These are phyloP conservation scores for Indicator maculatus DNA, from an alignment of 2,113 vertebrate species.

Conservation along the genomic window DNA sequence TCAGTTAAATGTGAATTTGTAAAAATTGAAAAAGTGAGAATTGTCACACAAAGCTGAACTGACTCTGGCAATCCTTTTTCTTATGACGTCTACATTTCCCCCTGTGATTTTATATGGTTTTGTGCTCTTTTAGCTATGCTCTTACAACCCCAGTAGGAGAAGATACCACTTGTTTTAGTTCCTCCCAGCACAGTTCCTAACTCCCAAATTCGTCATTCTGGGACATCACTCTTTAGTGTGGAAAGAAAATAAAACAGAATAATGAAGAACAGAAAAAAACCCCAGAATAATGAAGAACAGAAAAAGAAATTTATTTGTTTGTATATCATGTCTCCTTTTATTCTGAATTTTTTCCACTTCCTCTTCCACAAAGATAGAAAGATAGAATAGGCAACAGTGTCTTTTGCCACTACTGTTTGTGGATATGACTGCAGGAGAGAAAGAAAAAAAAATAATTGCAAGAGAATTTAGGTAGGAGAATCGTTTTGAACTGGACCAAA, in stretches of 20 bases:
- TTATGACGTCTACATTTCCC: neutral
- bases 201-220: neutral
- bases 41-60: neutral
- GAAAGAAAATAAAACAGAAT: neutral
- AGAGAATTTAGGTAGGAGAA: neutral
- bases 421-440: neutral
- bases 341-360: neutral
- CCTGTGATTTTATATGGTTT: neutral
- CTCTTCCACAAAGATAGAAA: neutral
- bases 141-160: neutral
- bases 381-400: neutral
- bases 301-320: neutral
- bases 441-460: neutral
- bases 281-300: too few species aligned
- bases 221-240: neutral
- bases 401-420: neutral
- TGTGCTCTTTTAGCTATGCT: neutral
- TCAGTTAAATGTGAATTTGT: neutral
- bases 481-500: neutral
- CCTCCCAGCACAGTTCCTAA: neutral
- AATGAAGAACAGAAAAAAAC: neutral
- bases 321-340: neutral
- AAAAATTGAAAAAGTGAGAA: neutral
- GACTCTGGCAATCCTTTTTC: neutral
- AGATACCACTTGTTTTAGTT: neutral